Conservation (phyloP, 2,113 vertebrate species). For the Plectropomus leopardus region DNA sequence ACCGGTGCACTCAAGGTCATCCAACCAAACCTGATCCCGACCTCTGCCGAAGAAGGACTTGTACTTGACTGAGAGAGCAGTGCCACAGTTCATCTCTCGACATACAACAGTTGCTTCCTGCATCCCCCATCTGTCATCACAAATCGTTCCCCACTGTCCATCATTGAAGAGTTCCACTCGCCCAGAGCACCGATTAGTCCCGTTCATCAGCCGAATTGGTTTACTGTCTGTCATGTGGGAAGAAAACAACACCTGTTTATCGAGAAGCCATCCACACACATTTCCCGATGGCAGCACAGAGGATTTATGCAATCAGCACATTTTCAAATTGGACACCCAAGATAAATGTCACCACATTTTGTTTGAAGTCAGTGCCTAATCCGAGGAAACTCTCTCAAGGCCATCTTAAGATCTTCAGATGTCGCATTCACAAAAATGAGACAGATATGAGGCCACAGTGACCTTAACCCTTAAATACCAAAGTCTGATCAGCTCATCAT, state of each 20-base stretch:
- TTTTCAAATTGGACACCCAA: too few relatives aligned
- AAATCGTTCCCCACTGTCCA: constrained; percentile 75
- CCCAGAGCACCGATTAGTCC: constrained; percentile 69
- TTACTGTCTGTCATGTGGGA: constrained; percentile 55
- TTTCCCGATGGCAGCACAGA: too few relatives aligned
- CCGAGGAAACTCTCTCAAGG: too few relatives aligned
- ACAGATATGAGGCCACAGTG: too few relatives aligned
- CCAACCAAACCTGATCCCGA: constrained; percentile 64
- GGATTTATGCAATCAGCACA: too few relatives aligned
- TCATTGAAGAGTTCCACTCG: constrained; percentile 72
- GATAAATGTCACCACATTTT: too few relatives aligned
- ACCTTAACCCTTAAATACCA: too few relatives aligned
- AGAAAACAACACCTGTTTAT: not conserved
- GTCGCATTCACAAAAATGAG: too few relatives aligned
- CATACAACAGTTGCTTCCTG: constrained; percentile 69
- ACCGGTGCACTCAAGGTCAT: constrained; percentile 74
- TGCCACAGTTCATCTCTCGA: constrained; percentile 71
- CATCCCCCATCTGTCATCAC: constrained; percentile 79
- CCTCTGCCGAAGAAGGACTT: constrained; percentile 70
- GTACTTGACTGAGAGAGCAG: constrained; percentile 50
- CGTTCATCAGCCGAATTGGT: constrained; percentile 67
- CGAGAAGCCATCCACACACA: not conserved
- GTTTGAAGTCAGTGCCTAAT: too few relatives aligned
- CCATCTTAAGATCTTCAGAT: too few relatives aligned
- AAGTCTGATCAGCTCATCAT: too few relatives aligned